These are phyloP conservation scores for Argynnis bischoffii DNA, from an alignment of 2,888 invertebrate species.

Conservation along the genomic window DNA sequence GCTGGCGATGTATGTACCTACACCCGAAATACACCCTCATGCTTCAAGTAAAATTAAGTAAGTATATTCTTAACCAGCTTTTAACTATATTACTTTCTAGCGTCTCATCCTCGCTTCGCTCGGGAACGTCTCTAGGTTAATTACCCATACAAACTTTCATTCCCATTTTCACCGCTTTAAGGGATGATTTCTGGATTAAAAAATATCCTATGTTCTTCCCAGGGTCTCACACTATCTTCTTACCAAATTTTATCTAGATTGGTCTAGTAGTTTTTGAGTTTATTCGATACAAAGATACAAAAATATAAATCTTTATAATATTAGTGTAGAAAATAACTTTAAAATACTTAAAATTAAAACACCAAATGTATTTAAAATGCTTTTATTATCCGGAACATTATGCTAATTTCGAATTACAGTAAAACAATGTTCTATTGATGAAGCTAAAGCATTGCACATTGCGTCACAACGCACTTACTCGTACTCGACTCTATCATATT, in stretches of 20 bases:
- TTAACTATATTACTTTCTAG: background rate
- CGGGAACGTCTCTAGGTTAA: no score
- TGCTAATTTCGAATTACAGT: conserved; percentile 59
- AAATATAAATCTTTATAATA: no score
- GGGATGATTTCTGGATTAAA: no score
- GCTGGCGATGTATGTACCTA: no score
- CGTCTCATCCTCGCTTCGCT: background rate
- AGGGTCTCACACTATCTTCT: no score
- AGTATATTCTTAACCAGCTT: background rate
- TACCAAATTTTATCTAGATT: no score
- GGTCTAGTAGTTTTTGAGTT: no score
- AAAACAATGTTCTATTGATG: conserved; percentile 60
- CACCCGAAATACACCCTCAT: no score
- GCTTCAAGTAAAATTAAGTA: background rate
- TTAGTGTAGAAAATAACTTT: background rate
- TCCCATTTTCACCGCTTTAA: no score
- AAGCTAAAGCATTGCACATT: conserved; percentile 60
- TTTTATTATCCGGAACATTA: conserved; percentile 65
- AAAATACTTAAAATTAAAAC: conserved; percentile 38
- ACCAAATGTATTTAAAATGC: conserved; percentile 55
- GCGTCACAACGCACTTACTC: conserved; percentile 41
- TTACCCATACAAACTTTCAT: no score
- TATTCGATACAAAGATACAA: no score
- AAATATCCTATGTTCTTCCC: no score
- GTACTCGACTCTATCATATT: conserved; percentile 40